Evolutionary conservation across 2,797 vertebrate species (phyloP).

Genomic region (Coreius guichenoti): DNA sequence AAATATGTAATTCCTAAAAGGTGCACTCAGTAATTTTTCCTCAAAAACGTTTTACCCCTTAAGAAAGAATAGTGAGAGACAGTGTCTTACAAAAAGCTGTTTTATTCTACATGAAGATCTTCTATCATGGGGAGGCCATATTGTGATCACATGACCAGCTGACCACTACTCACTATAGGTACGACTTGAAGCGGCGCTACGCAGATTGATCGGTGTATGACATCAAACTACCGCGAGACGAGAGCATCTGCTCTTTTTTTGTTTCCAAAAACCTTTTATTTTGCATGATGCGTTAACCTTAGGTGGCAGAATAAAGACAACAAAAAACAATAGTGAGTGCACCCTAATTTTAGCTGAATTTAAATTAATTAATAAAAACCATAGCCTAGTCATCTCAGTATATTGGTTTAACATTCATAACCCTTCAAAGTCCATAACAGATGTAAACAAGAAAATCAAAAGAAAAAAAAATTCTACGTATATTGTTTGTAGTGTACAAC

Average conservation of each 20-base stretch:
- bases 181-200: no score
- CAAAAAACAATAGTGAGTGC: not conserved
- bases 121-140: not conserved
- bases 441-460: conserved; percentile 55
- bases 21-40: not conserved
- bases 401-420: conserved; percentile 40
- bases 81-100: not conserved
- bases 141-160: not conserved
- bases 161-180: not conserved
- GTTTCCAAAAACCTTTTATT: not conserved
- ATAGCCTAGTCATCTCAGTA: conserved; percentile 30
- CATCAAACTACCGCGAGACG: not conserved
- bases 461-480: conserved; percentile 13
- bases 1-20: conserved; percentile 4
- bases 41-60: not conserved
- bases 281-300: not conserved
- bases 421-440: conserved; percentile 59
- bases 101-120: not conserved
- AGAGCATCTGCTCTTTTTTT: not conserved
- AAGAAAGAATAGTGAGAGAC: not conserved
- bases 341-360: conserved; percentile 4
- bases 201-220: not conserved
- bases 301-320: not conserved
- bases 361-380: conserved; percentile 1
- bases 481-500: conserved; percentile 35